Conservation (phyloP, 2,797 vertebrate species). For the Ficedula albicollis region DNA sequence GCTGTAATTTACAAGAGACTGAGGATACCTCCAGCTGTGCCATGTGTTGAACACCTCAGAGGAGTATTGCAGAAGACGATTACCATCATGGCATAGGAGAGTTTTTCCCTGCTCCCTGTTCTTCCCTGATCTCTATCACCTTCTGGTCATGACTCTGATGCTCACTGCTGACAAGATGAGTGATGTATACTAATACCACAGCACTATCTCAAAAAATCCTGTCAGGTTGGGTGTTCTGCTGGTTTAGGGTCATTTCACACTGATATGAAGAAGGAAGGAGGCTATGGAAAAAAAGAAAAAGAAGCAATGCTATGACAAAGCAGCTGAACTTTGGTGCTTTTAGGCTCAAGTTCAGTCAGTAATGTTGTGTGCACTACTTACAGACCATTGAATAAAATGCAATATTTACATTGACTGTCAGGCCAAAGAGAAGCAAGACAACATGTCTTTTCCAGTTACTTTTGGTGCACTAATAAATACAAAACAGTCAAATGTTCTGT, state of each 20-base stretch:
- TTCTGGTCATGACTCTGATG: not conserved
- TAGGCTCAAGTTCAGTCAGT: not conserved
- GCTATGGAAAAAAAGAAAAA: not conserved
- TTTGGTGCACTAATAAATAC: not conserved
- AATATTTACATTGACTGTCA: not conserved
- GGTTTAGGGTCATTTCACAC: not conserved
- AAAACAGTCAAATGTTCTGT: not conserved
- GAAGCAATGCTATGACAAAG: not conserved
- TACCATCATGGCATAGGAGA: not conserved
- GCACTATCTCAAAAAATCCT: not conserved
- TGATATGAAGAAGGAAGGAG: not conserved
- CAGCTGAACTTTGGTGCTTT: not conserved
- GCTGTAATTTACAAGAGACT: not conserved
- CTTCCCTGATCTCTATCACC: not conserved
- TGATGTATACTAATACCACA: not conserved
- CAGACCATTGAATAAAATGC: not conserved
- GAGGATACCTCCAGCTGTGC: not conserved
- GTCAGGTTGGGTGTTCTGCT: not conserved
- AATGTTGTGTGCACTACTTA: not conserved
- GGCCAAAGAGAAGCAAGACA: not conserved
- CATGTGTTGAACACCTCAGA: not conserved
- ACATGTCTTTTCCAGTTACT: not conserved
- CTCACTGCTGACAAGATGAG: not conserved
- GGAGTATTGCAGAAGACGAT: not conserved
- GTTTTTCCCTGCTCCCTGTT: not conserved